Conservation (phyloP, 2,113 vertebrate species). For the Pyrgilauda ruficollis region DNA sequence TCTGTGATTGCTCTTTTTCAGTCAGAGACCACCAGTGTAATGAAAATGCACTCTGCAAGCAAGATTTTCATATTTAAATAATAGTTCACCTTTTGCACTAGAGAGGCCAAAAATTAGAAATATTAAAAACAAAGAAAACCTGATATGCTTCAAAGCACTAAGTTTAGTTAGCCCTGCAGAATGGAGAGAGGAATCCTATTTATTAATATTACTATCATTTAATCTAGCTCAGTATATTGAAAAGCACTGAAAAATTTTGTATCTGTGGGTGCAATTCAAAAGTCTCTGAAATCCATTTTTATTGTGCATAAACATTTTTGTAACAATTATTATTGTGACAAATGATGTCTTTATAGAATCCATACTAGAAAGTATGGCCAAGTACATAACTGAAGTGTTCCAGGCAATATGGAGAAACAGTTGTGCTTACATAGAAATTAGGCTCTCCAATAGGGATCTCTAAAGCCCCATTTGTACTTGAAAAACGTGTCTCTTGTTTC, state of each 20-base stretch:
- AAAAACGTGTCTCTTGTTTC: slow-evolving; percentile 42
- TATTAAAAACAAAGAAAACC: background rate
- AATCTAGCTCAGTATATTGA: background rate
- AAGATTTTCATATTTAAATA: background rate
- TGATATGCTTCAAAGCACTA: background rate
- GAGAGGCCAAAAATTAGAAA: background rate
- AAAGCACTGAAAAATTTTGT: background rate
- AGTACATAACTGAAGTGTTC: slow-evolving; percentile 52
- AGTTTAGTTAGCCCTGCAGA: background rate
- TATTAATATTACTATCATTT: background rate
- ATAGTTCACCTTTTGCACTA: background rate
- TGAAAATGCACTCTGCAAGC: background rate
- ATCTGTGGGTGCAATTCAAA: background rate
- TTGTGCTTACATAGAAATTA: slow-evolving; percentile 64
- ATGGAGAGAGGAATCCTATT: background rate
- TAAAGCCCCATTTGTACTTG: slow-evolving; percentile 62
- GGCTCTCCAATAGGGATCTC: slow-evolving; percentile 62
- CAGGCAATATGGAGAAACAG: slow-evolving; percentile 67
- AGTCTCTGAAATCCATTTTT: slow-evolving; percentile 21
- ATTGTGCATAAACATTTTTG: slow-evolving; percentile 22
- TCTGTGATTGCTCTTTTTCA: background rate
- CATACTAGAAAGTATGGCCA: slow-evolving; percentile 48
- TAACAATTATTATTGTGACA: slow-evolving; percentile 45
- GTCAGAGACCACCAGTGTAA: background rate
- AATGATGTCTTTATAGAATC: slow-evolving; percentile 44